Base-by-base conservation (phyloP, 2,797 vertebrate species). In the Cirrhinus molitorella region DNA sequence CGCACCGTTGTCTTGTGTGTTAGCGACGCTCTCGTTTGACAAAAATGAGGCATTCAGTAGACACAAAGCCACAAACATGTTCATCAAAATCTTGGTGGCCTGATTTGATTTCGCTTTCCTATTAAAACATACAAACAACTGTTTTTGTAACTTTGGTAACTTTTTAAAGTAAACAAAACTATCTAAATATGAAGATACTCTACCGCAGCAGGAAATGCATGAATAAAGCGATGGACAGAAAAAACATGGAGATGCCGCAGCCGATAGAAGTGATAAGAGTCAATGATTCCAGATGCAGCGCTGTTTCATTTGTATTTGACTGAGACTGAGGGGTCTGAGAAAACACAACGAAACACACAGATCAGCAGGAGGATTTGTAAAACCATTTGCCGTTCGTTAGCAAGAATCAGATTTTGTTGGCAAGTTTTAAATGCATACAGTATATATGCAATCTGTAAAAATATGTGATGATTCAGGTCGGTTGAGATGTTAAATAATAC, bases 201-300 rank as follows among this genome's bases (percentile, higher is more conserved):
- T 92, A 90, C 92, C 81, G 91, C 19, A 8, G 86, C 4, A 70
- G 21, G 31, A 63, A n/a, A 92, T 34, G 16, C 34, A 37, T 37
- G 34, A 37, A 37, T 37, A 37, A 37, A 37, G 34, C 34, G 34
- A 37, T 37, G 34, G 34, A 37, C 34, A n/a, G n/a, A n/a, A n/a
- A n/a, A n/a, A n/a, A n/a, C n/a, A n/a, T n/a, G n/a, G n/a, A n/a
- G n/a, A n/a, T 37, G 5, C 34, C 34, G 5, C 34, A 37, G 34
- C 31, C 31, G 31, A 88, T 65, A 5, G 86, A 83, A 47, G 91
- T 87, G 90, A 94, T 93, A 79, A 85, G 84, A 16, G 83, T 90
- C 68, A 93, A 86, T 31, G 87, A 14, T 0, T 4, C 80, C 1
- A 91, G 10, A 49, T 92, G 81, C 0, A 65, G n/a, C 3, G 51